A percentile compares a stretch with the other conserved stretches of the same genome.
These are phyloP conservation scores for Silurus glanis DNA, from an alignment of 2,113 vertebrate genomes.

Conservation along the genomic window DNA sequence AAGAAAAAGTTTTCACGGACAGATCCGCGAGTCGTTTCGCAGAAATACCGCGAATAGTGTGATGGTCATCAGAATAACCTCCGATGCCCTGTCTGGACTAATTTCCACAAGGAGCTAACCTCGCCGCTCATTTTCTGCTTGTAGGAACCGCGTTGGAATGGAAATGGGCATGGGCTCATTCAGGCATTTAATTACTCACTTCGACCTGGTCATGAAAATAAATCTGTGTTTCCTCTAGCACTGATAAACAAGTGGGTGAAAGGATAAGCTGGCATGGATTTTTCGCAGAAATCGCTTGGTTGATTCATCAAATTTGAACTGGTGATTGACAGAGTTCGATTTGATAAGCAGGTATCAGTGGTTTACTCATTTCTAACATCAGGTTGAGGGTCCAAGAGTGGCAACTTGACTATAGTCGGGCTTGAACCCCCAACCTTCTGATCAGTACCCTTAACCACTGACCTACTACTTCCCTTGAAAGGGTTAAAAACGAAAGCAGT, in stretches of 20 bases:
- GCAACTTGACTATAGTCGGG: no score
- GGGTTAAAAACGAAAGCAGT: conserved; percentile 14
- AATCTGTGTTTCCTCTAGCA: background rate
- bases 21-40: no score
- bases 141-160: background rate
- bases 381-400: background rate
- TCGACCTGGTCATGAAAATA: background rate
- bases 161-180: background rate
- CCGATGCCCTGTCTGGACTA: background rate
- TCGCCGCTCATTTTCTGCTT: background rate
- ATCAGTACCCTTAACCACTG: no score
- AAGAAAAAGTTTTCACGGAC: no score
- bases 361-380: background rate
- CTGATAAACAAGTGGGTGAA: background rate
- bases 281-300: background rate
- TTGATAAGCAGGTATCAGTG: background rate
- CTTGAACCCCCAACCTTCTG: no score
- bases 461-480: background rate
- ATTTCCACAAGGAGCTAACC: background rate
- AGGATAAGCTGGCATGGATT: background rate
- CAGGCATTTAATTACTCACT: conserved; percentile 12
- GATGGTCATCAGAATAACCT: background rate
- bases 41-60: no score
- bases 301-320: background rate
- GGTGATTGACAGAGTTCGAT: background rate